These are phyloP conservation scores for Microcaecilia unicolor DNA, from an alignment of 2,797 vertebrate species.

Conservation along the genomic window DNA sequence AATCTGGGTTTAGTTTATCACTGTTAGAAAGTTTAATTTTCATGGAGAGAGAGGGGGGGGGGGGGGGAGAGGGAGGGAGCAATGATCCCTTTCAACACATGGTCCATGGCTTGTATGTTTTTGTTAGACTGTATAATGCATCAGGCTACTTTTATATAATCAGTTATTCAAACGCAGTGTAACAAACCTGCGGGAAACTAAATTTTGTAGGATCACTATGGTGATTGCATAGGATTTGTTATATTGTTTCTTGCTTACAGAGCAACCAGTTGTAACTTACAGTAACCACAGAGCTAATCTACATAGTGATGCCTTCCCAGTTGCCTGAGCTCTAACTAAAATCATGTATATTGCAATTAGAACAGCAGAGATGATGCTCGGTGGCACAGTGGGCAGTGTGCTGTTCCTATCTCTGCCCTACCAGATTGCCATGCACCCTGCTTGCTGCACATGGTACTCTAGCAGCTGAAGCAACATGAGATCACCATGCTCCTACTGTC, in stretches of 20 bases:
- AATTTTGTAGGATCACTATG: constrained; percentile 38
- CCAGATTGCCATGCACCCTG: no score
- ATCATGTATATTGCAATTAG: constrained; percentile 24
- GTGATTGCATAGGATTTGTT: constrained; percentile 29
- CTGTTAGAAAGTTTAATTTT: no score
- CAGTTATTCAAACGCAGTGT: constrained; percentile 22
- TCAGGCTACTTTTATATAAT: constrained; percentile 5
- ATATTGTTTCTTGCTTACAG: constrained; percentile 34
- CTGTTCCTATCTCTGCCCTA: no score
- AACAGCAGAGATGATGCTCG: constrained; percentile 5
- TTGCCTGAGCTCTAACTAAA: constrained; percentile 28
- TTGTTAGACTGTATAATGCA: constrained; percentile 10
- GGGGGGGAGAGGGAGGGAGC: constrained; percentile 18
- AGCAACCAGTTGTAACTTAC: constrained; percentile 21
- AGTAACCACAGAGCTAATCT: constrained; percentile 25
- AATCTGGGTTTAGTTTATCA: no score
- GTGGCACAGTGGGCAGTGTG: no score
- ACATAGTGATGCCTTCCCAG: constrained; percentile 8
- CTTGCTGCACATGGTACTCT: no score
- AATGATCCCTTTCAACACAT: constrained; percentile 7
- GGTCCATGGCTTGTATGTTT: constrained; percentile 3
- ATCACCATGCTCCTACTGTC: no score
- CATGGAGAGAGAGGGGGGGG: constrained; percentile 27
- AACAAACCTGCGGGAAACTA: constrained; percentile 33
- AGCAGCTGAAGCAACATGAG: no score